Evolutionary conservation across 2,888 invertebrate genomes (phyloP), one percentile per base, ranked within the genome.

Genomic region (Acleris cristana): DNA sequence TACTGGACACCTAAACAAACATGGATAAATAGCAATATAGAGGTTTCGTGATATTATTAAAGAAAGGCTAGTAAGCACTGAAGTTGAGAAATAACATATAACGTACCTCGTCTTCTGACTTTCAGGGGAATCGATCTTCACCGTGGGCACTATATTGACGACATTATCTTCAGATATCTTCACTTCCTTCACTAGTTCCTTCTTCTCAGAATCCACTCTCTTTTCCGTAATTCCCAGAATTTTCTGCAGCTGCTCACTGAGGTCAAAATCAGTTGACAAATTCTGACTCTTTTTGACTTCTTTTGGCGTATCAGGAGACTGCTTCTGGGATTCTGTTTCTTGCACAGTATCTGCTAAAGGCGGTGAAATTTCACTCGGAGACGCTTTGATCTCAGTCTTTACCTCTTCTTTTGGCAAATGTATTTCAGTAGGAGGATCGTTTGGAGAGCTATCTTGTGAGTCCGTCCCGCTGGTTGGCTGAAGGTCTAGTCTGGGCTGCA

Each of bases 71-170:
- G 12, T 34, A 34, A 34, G 34, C 7, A 34, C 8, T 34, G 12
- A 12, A 34, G 0, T 34, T 34, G 3, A 34, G 34, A 34, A 34
- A 3, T 0, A 34, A 10, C 0, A 34, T 34, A 26, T 10, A 40
- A 40, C 40, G 4, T 76, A 90, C 92, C 92, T 89, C 16, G 86
- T 79, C 69, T 89, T 92, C 30, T 86, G 89, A 30, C 80, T 76
- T 61, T 93, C 93, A 0, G 93, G 93, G 0, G 93, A 93, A 72
- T 93, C 93, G 55, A 93, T 93, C 77, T 93, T 93, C 14, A 93
- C 93, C 2, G 90, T 87, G 0, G 93, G 93, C 52, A 93, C 81
- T 73, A 89, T 90, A 65, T 78, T 84, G 0, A 79, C 73, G 1
- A 73, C 67, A 68, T 72, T 75, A 1, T 92, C 91, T 19, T 92